phyloP scores from a whole-genome alignment of 2,888 invertebrate species.

The Branchellion lobata region DNA sequence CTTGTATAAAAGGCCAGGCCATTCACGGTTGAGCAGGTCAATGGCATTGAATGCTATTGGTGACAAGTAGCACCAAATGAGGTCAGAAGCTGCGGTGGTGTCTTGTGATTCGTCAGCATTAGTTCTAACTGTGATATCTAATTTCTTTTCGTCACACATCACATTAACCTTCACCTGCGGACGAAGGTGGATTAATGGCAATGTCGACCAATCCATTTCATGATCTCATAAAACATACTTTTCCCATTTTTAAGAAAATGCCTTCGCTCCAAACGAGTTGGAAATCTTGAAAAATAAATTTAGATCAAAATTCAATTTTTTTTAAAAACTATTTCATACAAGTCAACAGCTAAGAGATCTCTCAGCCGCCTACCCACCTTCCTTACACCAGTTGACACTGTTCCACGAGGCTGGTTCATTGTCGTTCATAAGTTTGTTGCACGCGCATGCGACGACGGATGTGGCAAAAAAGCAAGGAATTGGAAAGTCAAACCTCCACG shows the following conservation, averaged over 20 bases:
- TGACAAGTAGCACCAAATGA: constrained; percentile 52
- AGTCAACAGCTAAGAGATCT: not conserved
- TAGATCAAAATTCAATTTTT: not conserved
- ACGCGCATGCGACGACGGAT: constrained; percentile 48
- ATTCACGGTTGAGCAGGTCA: constrained; percentile 46
- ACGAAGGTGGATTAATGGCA: constrained; percentile 41
- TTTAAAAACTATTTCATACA: not conserved
- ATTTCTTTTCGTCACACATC: constrained; percentile 50
- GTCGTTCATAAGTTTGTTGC: constrained; percentile 11
- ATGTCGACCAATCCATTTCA: not conserved
- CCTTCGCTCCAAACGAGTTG: constrained; percentile 53
- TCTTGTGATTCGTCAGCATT: constrained; percentile 53
- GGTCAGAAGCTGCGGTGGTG: constrained; percentile 50
- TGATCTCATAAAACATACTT: constrained; percentile 51
- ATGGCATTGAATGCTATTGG: constrained; percentile 48
- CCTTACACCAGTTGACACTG: too few relatives aligned
- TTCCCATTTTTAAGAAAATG: constrained; percentile 49
- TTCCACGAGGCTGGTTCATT: too few relatives aligned
- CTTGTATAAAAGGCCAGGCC: constrained; percentile 52
- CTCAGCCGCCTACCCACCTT: not conserved
- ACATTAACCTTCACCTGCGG: constrained; percentile 59
- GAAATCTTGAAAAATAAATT: not conserved
- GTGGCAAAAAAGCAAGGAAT: constrained; percentile 48
- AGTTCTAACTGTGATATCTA: constrained; percentile 52
- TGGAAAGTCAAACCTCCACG: constrained; percentile 52